Evolutionary conservation across 2,797 vertebrate genomes (phyloP).

Genomic region (Hypotaenidia philippensis): DNA sequence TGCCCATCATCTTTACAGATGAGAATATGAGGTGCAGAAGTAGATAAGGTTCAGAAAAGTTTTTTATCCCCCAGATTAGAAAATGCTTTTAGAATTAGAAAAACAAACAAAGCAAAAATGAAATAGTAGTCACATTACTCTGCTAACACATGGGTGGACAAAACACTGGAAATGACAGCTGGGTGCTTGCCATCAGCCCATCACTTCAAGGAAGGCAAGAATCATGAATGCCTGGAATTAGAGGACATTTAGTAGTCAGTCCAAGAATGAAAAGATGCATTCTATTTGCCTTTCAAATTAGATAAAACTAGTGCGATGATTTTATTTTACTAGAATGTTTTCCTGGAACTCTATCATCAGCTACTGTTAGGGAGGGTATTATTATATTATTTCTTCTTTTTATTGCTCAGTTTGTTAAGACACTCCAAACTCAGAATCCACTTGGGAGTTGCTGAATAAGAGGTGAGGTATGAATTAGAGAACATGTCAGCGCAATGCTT

Average conservation of each 20-base stretch:
- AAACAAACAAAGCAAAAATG: not conserved
- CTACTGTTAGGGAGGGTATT: not conserved
- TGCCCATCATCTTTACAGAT: not conserved
- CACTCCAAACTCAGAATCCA: not conserved
- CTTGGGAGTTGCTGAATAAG: not conserved
- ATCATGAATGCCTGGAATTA: not conserved
- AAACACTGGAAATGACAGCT: not conserved
- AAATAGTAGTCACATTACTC: not conserved
- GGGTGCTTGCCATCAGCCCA: not conserved
- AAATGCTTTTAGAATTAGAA: not conserved
- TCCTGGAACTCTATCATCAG: not conserved
- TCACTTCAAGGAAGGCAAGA: not conserved
- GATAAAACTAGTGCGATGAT: not conserved
- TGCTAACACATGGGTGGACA: not conserved
- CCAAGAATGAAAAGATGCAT: not conserved
- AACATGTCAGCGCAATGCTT: not conserved
- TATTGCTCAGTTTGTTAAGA: not conserved
- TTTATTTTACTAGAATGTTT: not conserved
- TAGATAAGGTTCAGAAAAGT: not conserved
- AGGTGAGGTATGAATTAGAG: not conserved
- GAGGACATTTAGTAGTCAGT: not conserved
- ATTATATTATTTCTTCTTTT: not conserved
- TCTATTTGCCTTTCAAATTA: not conserved
- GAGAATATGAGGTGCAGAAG: not conserved
- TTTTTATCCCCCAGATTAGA: not conserved